Percentiles rank a stretch among this genome's conserved stretches.
Conservation (phyloP, 1,140 invertebrate species). For the Agraylea sexmaculata region DNA sequence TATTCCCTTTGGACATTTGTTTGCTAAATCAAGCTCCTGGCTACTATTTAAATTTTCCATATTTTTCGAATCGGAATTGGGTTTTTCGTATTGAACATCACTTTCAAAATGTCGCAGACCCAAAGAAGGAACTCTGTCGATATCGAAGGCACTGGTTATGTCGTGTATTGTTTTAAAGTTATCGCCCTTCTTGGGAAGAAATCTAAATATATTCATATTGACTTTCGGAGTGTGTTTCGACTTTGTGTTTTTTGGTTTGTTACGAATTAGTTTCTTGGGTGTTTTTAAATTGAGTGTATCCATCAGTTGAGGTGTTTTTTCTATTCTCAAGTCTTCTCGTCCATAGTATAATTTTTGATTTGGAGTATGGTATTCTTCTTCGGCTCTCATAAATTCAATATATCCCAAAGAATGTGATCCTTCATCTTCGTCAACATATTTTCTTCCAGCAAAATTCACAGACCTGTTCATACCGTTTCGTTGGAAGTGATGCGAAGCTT, state of each 20-base stretch:
- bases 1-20: conserved; percentile 26
- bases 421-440: conserved; percentile 36
- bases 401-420: conserved; percentile 37
- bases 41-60: conserved; percentile 19
- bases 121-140: conserved; percentile 33
- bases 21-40: conserved; percentile 7
- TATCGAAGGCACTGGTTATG: conserved; percentile 28
- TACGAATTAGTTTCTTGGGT: conserved; percentile 27
- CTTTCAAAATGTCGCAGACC: conserved; percentile 31
- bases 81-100: conserved; percentile 30
- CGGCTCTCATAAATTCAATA: conserved; percentile 27
- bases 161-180: conserved; percentile 20
- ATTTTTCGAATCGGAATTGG: conserved; percentile 32
- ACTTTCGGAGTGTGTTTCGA: conserved; percentile 23
- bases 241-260: conserved; percentile 28
- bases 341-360: conserved; percentile 22
- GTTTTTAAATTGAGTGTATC: conserved; percentile 39
- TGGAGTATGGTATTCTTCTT: conserved; percentile 22
- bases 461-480: conserved; percentile 39
- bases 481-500: conserved; percentile 30
- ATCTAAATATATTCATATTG: conserved; percentile 26
- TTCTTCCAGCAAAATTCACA: conserved; percentile 34
- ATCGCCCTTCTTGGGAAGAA: conserved; percentile 33
- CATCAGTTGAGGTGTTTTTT: conserved; percentile 38
- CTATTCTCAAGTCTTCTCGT: conserved; percentile 30